Percentiles rank a stretch among this genome's conserved stretches.
Evolutionary conservation across 2,113 vertebrate genomes (phyloP).

Genomic region (Eulemur rufifrons): DNA sequence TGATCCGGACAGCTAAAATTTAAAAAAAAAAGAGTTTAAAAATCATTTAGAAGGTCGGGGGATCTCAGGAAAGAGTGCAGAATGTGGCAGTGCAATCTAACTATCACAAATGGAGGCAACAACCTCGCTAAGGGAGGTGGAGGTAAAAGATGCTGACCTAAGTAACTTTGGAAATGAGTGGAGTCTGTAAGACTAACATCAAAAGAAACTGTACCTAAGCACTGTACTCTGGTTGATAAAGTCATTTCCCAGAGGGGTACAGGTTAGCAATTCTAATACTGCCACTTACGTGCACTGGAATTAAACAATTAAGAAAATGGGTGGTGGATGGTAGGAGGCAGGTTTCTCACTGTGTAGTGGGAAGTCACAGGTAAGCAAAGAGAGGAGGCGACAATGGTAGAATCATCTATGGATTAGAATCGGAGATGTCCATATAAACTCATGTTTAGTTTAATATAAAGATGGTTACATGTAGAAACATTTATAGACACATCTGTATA

Average conservation of each 20-base stretch:
- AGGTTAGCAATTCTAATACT: background rate
- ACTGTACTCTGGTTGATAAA: background rate
- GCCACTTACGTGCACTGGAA: background rate
- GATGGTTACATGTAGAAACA: background rate
- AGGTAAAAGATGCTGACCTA: background rate
- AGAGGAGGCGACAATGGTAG: background rate
- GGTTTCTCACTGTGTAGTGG: background rate
- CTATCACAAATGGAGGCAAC: background rate
- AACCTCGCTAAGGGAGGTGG: background rate
- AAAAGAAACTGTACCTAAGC: background rate
- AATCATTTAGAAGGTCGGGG: background rate
- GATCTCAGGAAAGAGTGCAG: background rate
- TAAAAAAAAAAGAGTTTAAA: background rate
- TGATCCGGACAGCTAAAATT: no score
- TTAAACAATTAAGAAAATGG: background rate
- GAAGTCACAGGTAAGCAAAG: background rate
- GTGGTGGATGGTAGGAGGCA: background rate
- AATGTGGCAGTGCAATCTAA: background rate
- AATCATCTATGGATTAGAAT: background rate
- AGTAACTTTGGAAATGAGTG: background rate
- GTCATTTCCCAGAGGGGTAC: background rate
- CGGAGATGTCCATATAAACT: background rate
- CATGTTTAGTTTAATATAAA: background rate
- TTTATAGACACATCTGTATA: background rate
- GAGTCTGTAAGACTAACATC: background rate